phyloP scores from a whole-genome alignment of 2,797 vertebrate genomes.

The Apogon talboti region DNA sequence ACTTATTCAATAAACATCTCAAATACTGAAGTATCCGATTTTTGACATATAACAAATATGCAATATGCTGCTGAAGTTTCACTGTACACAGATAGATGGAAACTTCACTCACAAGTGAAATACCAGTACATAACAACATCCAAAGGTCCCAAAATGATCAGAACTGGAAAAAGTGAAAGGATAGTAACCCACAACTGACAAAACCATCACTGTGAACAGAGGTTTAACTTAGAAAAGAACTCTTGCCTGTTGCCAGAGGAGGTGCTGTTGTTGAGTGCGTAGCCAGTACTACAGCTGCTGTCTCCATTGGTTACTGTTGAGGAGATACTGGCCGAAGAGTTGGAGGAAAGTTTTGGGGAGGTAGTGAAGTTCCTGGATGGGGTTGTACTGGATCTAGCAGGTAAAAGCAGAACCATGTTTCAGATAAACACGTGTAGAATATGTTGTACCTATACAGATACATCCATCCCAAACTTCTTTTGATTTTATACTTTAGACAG shows the following conservation, averaged over 20 bases:
- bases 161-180: background rate
- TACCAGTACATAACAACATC: no score
- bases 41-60: no score
- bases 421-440: conserved; percentile 9
- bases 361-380: conserved; percentile 94
- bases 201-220: background rate
- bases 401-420: conserved; percentile 55
- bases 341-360: conserved; percentile 93
- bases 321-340: conserved; percentile 89
- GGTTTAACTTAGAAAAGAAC: background rate
- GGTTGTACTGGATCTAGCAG: conserved; percentile 90
- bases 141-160: background rate
- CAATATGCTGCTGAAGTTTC: no score
- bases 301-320: conserved; percentile 94
- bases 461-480: no score
- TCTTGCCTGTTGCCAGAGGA: conserved; percentile 86
- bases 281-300: conserved; percentile 89
- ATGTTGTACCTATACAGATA: no score
- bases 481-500: no score
- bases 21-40: background rate
- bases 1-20: background rate
- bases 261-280: conserved; percentile 91
- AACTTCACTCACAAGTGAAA: background rate
- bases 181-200: background rate
- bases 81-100: background rate